Conservation (phyloP, 2,113 vertebrate species). For the Gallinago jamesoni region DNA sequence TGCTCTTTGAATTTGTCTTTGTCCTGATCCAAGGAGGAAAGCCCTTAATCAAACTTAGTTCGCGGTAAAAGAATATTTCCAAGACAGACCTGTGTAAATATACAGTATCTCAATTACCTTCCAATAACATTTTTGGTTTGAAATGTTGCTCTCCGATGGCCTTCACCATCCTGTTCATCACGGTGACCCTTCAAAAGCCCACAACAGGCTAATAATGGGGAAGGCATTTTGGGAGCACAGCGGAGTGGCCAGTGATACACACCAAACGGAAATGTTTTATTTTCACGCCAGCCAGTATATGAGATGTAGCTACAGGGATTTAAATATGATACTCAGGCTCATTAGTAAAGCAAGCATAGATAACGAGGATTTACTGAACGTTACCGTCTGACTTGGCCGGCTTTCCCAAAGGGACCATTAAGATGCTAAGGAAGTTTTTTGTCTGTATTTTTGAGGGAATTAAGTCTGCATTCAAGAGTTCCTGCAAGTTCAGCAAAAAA, state of each 20-base stretch:
- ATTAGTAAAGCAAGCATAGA: constrained; percentile 50
- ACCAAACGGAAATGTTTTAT: not conserved
- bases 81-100: not conserved
- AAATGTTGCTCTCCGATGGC: not conserved
- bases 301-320: constrained; percentile 32
- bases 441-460: not conserved
- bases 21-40: not conserved
- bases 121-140: not conserved
- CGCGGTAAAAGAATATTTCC: not conserved
- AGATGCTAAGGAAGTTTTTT: not conserved
- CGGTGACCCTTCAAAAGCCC: not conserved
- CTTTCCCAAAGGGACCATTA: constrained; percentile 17
- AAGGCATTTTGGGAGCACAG: not conserved
- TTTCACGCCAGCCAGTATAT: constrained; percentile 1
- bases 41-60: not conserved
- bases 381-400: constrained; percentile 9
- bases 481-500: not conserved
- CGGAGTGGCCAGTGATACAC: not conserved
- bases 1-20: not conserved
- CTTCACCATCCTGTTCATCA: not conserved
- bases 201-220: not conserved
- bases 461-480: not conserved
- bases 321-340: constrained; percentile 28
- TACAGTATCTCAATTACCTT: not conserved
- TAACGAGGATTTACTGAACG: constrained; percentile 44